Conservation (phyloP, 2,113 vertebrate genomes). For the Chamaetylas fuelleborni region DNA sequence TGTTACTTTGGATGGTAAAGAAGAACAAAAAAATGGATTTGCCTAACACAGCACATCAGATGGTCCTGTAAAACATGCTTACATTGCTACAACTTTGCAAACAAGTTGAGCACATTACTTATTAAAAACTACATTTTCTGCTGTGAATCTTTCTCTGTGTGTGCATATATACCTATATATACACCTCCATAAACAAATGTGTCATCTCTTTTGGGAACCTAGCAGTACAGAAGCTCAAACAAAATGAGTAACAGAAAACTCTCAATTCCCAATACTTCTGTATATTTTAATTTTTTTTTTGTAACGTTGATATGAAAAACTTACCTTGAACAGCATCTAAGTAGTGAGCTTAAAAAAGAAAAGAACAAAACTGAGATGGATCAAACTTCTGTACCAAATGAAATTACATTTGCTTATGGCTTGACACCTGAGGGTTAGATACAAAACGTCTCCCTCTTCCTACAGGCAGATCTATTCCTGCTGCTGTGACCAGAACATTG, state of each 20-base stretch:
- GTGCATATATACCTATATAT: background rate
- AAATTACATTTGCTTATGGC: constrained; percentile 48
- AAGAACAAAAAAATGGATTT: background rate
- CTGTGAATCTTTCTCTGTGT: background rate
- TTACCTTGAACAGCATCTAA: constrained; percentile 81
- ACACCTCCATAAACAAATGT: background rate
- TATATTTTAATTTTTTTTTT: background rate
- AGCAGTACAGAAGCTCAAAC: background rate
- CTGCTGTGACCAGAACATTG: background rate
- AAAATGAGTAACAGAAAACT: background rate
- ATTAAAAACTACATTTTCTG: background rate
- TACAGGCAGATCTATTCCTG: background rate
- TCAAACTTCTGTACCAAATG: constrained; percentile 60
- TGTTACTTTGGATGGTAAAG: background rate
- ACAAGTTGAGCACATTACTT: background rate
- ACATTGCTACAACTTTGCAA: background rate
- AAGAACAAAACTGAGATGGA: constrained; percentile 61
- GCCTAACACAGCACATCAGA: background rate
- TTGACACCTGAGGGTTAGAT: constrained; percentile 44
- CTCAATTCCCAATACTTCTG: background rate
- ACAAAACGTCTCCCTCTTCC: background rate
- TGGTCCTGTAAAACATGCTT: background rate
- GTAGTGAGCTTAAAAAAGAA: constrained; percentile 76
- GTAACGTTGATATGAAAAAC: constrained; percentile 38
- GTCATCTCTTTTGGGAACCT: background rate